A percentile compares a stretch with the other conserved stretches of the same genome.
phyloP scores from a whole-genome alignment of 2,113 vertebrate genomes.

The Dipodomys spectabilis region DNA sequence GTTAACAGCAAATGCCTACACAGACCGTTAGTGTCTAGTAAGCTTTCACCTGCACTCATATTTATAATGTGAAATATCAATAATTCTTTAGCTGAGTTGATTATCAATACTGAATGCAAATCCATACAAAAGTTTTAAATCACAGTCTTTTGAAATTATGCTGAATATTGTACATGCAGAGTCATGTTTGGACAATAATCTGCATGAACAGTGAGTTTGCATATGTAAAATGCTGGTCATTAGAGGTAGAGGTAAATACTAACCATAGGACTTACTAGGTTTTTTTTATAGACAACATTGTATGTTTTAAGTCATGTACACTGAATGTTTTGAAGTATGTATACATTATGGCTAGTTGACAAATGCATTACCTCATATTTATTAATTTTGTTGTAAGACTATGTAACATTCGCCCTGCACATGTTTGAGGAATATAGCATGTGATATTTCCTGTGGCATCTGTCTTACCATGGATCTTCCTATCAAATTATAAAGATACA shows the following conservation, averaged over 20 bases:
- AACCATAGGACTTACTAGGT: not conserved
- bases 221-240: no score
- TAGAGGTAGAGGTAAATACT: not conserved
- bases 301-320: not conserved
- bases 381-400: not conserved
- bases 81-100: not conserved
- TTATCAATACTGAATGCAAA: not conserved
- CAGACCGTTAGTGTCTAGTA: not conserved
- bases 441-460: not conserved
- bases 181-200: not conserved
- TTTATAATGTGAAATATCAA: constrained; percentile 36
- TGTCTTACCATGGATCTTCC: not conserved
- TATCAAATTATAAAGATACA: not conserved
- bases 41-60: not conserved
- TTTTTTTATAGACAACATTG: not conserved
- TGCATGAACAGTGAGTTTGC: not conserved
- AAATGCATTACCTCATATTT: not conserved
- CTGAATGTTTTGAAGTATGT: not conserved
- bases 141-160: not conserved
- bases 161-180: not conserved
- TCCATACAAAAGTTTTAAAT: not conserved
- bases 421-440: not conserved
- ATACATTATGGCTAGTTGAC: no score
- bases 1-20: not conserved
- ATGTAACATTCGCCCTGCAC: no score